Percentiles rank a stretch among this genome's conserved stretches.
These are phyloP conservation scores for Bolborhynchus lineola DNA, from an alignment of 2,113 vertebrate species.

Conservation along the genomic window DNA sequence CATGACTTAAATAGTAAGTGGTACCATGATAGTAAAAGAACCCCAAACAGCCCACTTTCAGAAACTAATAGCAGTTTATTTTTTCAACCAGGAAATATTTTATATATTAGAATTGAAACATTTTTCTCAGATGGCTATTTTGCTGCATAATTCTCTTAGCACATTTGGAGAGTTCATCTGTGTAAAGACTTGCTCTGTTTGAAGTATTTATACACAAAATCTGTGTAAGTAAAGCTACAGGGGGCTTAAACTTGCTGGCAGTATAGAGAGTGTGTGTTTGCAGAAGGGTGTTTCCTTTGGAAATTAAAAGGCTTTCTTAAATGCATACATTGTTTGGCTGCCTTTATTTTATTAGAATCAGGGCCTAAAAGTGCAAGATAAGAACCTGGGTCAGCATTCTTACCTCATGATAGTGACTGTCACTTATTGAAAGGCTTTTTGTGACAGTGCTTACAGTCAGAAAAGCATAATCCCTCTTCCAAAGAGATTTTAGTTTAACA, in stretches of 20 bases:
- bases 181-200: background rate
- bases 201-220: background rate
- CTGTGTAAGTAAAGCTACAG: background rate
- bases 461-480: background rate
- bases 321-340: background rate
- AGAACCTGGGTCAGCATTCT: rapidly evolving
- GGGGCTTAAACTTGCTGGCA: background rate
- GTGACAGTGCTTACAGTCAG: background rate
- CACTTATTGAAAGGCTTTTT: background rate
- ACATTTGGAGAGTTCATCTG: background rate
- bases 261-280: background rate
- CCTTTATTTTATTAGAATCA: background rate
- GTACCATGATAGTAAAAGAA: background rate
- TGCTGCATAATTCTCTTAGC: background rate
- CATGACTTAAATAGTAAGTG: background rate
- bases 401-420: background rate
- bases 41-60: background rate
- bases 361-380: background rate
- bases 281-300: background rate
- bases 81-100: background rate
- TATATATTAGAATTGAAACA: background rate
- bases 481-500: background rate
- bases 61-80: background rate
- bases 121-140: background rate
- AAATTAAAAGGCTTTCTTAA: background rate